Evolutionary conservation across 2,888 invertebrate genomes (phyloP), one percentile per base, ranked within the genome.

Genomic region (Erynnis tages): DNA sequence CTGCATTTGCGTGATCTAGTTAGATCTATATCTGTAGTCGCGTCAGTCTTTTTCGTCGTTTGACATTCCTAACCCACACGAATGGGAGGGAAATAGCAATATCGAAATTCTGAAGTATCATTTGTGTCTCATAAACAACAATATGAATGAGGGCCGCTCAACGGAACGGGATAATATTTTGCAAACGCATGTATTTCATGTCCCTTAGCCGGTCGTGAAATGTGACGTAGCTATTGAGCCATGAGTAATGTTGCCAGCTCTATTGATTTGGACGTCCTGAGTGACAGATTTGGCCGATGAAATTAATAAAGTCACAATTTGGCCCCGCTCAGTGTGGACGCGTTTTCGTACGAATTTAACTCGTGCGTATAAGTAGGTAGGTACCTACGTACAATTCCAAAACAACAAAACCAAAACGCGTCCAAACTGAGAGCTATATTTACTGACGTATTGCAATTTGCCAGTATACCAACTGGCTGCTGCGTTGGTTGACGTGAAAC

Each of bases 221-320:
- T 63, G 60, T 54, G 53, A 64, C 61, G 62, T 58, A 61, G 62
- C 62, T 60, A 63, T 71, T 61, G 57, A 66, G 61, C 61, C 60
- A 55, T 5, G 19, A 11, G 19, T 47, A 47, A 13, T 19, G 47
- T 47, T 37, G 19, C 47, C 47, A 47, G 37, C 8, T 19, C 4
- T 5, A 29, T 7, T 37, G 27, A 47, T 37, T 47, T 47, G 16
- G 37, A 47, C 19, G 13, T 37, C 17, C 37, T 10, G 14, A n/a
- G 17, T 34, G 8, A 30, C 6, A 11, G 3, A 30, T 30, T 11
- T 10, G 8, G n/a, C 2, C 11, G 38, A 40, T 23, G 37, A 38
- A 11, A 7, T 14, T 25, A 40, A 23, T 10, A 29, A n/a, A 10
- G 11, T n/a, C n/a, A n/a, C n/a, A n/a, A n/a, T n/a, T n/a, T n/a